These are phyloP conservation scores for Chaetops frenatus DNA, from an alignment of 2,113 vertebrate species.

Conservation along the genomic window DNA sequence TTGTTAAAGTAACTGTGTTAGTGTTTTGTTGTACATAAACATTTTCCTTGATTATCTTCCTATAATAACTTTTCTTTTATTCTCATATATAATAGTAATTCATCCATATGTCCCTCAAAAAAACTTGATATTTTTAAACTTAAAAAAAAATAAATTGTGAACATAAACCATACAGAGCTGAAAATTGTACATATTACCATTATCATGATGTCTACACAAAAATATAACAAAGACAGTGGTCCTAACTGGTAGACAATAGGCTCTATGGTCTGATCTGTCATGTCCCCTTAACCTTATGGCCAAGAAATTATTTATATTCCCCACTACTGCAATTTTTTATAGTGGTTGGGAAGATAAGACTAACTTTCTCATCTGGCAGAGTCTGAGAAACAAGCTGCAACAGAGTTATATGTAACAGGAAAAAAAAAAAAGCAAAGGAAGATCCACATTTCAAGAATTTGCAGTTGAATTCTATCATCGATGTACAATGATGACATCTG, in stretches of 20 bases:
- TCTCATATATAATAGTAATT: neutral
- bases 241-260: neutral
- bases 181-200: neutral
- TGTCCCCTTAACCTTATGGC: neutral
- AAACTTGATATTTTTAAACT: neutral
- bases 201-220: neutral
- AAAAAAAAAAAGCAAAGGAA: neutral
- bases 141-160: neutral
- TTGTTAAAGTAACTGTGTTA: neutral
- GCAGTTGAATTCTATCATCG: neutral
- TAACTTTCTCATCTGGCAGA: neutral
- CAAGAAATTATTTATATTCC: neutral
- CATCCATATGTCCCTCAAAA: neutral
- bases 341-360: neutral
- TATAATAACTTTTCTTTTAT: neutral
- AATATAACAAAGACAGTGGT: neutral
- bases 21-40: neutral
- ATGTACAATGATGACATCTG: rapidly evolving
- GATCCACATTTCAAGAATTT: neutral
- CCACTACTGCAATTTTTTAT: neutral
- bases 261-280: neutral
- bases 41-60: neutral
- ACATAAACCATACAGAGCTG: neutral
- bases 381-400: neutral
- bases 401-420: neutral